These are phyloP conservation scores for Belgica antarctica DNA, from an alignment of 2,888 invertebrate genomes.

Conservation along the genomic window DNA sequence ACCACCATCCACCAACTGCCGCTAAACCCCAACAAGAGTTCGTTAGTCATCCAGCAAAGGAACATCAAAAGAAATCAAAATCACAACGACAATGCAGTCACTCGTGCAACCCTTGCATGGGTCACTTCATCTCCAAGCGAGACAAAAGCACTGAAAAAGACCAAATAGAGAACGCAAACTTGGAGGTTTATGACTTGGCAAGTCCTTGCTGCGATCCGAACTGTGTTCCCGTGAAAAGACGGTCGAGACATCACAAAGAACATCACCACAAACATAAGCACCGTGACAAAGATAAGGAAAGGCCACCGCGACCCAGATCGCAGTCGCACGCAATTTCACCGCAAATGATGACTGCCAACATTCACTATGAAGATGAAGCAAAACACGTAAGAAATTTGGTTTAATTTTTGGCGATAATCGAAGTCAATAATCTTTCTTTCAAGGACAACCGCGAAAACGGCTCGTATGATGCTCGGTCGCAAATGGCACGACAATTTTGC, in stretches of 20 bases:
- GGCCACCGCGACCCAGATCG: constrained; percentile 52
- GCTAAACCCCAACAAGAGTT: constrained; percentile 46
- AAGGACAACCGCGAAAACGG: too few relatives aligned
- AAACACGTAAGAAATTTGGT: background rate
- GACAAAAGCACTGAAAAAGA: constrained; percentile 63
- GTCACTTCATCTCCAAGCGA: constrained; percentile 56
- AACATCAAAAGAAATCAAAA: constrained; percentile 50
- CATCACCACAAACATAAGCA: constrained; percentile 62
- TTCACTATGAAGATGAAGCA: background rate
- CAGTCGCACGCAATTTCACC: constrained; percentile 49
- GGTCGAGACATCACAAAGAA: constrained; percentile 61
- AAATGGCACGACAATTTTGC: constrained; percentile 70
- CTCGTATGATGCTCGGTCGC: constrained; percentile 66
- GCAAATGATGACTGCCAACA: constrained; percentile 33
- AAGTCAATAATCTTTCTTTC: constrained; percentile 59
- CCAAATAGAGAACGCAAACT: constrained; percentile 71
- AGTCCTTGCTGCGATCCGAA: constrained; percentile 84
- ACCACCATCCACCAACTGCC: constrained; percentile 49
- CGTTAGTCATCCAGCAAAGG: constrained; percentile 45
- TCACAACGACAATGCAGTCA: constrained; percentile 57
- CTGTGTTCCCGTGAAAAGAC: constrained; percentile 69
- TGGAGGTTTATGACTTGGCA: constrained; percentile 82
- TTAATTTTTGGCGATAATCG: constrained; percentile 49
- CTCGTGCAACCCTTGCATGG: constrained; percentile 71
- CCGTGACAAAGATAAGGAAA: constrained; percentile 55